Evolutionary conservation across 2,888 invertebrate genomes (phyloP).

Genomic region (Drosophila buzzatii): DNA sequence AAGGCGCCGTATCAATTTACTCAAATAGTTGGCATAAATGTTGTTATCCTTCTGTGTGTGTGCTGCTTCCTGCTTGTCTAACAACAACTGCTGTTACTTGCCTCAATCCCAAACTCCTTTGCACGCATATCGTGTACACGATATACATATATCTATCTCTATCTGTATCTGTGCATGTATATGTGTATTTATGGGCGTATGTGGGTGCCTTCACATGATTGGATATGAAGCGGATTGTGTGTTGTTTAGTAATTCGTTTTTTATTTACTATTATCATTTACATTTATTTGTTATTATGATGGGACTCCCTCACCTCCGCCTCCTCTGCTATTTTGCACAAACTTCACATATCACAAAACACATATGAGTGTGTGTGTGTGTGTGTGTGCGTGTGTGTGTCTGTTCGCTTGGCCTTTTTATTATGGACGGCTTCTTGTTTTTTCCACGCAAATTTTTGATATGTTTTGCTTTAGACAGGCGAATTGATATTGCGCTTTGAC

Average conservation of each 20-base stretch:
- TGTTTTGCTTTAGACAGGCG: constrained; percentile 68
- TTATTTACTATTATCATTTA: constrained; percentile 79
- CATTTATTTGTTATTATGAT: constrained; percentile 80
- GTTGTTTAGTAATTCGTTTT: constrained; percentile 80
- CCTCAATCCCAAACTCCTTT: constrained; percentile 35
- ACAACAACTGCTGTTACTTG: constrained; percentile 54
- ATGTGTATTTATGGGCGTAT: background rate
- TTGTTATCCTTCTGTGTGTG: constrained; percentile 39
- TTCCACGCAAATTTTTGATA: constrained; percentile 67
- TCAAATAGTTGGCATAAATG: constrained; percentile 51
- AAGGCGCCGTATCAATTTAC: constrained; percentile 78
- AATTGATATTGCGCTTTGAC: constrained; percentile 41
- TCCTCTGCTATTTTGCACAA: constrained; percentile 2
- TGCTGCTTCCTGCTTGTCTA: constrained; percentile 49
- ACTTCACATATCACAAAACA: constrained; percentile 1
- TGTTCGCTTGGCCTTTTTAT: constrained; percentile 49
- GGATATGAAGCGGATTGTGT: constrained; percentile 59
- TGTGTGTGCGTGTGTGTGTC: constrained; percentile 14
- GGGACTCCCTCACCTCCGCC: constrained; percentile 19
- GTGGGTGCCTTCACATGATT: constrained; percentile 45
- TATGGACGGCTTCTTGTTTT: constrained; percentile 38
- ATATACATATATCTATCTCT: too few relatives aligned
- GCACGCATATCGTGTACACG: constrained; percentile 43
- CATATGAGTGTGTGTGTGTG: background rate
- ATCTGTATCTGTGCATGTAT: background rate